Conservation (phyloP, 2,797 vertebrate species). For the Oreochromis grahami region DNA sequence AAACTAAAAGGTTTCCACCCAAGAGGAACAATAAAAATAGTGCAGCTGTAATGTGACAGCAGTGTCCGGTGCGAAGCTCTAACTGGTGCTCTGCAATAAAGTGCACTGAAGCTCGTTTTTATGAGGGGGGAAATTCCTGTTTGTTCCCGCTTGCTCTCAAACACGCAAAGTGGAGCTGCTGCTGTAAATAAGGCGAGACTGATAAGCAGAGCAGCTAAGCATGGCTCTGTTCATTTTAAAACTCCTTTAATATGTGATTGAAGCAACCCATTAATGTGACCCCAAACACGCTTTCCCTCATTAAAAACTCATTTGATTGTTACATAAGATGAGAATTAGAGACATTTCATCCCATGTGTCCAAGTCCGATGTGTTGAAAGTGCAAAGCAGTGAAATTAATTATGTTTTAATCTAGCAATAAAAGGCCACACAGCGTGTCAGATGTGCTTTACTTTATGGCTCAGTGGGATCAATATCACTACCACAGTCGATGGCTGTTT, state of each 20-base stretch:
- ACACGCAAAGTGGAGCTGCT: slow-evolving; percentile 28
- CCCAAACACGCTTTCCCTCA: slow-evolving; percentile 3
- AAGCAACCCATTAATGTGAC: slow-evolving; percentile 24
- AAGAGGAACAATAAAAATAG: neutral
- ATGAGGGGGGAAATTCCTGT: slow-evolving; percentile 57
- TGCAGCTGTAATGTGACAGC: slow-evolving; percentile 40
- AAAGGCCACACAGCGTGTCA: slow-evolving; percentile 14
- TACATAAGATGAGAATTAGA: slow-evolving; percentile 26
- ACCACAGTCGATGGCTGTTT: neutral
- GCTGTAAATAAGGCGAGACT: slow-evolving; percentile 27
- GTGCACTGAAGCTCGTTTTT: slow-evolving; percentile 58
- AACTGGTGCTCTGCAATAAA: slow-evolving; percentile 51
- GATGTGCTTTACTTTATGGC: slow-evolving; percentile 26
- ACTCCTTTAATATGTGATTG: slow-evolving; percentile 7
- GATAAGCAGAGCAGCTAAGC: slow-evolving; percentile 5
- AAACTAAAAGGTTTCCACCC: slow-evolving; percentile 2
- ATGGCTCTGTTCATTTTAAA: slow-evolving; percentile 9
- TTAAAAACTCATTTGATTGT: slow-evolving; percentile 48
- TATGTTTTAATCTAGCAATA: slow-evolving; percentile 23
- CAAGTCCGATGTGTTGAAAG: slow-evolving; percentile 1
- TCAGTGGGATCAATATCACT: slow-evolving; percentile 38
- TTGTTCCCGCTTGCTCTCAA: slow-evolving; percentile 58
- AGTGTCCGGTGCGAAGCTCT: neutral
- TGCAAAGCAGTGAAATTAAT: slow-evolving; percentile 5
- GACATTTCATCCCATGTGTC: neutral